These are phyloP conservation scores for Arctocebus calabarensis DNA, from an alignment of 2,797 vertebrate genomes.

Conservation along the genomic window DNA sequence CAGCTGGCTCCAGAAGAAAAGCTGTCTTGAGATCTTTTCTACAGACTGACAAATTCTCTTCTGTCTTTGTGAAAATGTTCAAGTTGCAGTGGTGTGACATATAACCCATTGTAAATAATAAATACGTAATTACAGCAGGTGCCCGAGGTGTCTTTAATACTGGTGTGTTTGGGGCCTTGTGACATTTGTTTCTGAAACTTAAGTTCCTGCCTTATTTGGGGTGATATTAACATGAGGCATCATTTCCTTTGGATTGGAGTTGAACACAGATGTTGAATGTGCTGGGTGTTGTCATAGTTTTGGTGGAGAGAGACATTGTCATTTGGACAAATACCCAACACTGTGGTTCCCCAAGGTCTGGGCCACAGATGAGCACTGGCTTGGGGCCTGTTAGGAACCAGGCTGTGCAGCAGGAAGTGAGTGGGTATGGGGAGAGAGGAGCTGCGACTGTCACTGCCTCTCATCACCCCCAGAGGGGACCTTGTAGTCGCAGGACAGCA, in stretches of 20 bases:
- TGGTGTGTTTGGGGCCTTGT: neutral
- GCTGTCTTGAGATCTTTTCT: neutral
- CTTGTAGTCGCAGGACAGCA: no score
- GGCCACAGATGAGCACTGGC: no score
- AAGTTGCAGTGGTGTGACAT: neutral
- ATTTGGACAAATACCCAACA: neutral
- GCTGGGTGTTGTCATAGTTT: neutral
- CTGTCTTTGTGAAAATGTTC: neutral
- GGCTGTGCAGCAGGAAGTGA: no score
- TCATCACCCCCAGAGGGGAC: no score
- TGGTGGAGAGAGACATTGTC: neutral
- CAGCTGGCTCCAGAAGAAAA: neutral
- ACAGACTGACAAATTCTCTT: neutral
- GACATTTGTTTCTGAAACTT: neutral
- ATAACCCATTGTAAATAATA: neutral
- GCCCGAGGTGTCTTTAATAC: neutral
- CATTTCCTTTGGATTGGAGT: neutral
- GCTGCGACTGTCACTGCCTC: no score
- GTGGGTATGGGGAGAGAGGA: no score
- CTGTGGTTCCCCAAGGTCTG: neutral
- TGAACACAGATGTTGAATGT: neutral
- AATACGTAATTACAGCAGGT: fast-evolving
- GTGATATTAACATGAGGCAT: neutral
- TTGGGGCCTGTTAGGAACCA: no score
- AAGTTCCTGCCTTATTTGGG: neutral